Base-by-base conservation (phyloP, 2,113 vertebrate species). In the Irena cyanogastra region DNA sequence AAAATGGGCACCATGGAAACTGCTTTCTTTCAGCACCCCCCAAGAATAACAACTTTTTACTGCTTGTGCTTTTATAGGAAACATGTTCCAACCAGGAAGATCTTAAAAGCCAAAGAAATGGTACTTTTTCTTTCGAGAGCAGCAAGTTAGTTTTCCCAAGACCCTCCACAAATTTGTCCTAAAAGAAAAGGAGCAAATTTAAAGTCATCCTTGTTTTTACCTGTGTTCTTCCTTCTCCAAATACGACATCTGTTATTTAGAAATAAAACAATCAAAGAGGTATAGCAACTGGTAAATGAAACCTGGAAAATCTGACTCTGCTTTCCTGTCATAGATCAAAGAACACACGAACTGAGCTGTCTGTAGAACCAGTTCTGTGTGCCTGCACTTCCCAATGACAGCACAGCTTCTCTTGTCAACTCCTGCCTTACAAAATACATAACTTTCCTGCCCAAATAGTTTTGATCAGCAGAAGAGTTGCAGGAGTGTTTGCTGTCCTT, bases 321-420 rank as follows among this genome's bases (percentile, higher is more conserved):
- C 39, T 52, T 82, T 89, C 54, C 78, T 80, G 63, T 39, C 50
- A 49, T 16, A 93, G 92, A 95, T 76, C 90, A 91, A 94, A 95
- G 91, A 75, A 57, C 47, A 47, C 41, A 66, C 3, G 33, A 83
- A 44, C 61, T 35, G 75, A 88, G 70, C 70, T 70, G 70, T 80
- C 87, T 93, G 66, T 74, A 88, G 86, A 91, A 31, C 37, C 54
- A 59, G 28, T 13, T 63, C 66, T 42, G 42, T 69, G 84, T 77
- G 79, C 64, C 78, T 74, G 83, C 27, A 37, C 52, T 65, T 77
- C 61, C 59, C 78, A 83, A 94, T 11, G 82, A 81, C 90, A 92
- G 79, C 63, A 88, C 71, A 70, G 54, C 68, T 95, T 65, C 71
- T 66, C 89, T 72, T 53, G 44, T 54, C 31, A 50, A 26, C 22